These are phyloP conservation scores for Ctenomys sociabilis DNA, from an alignment of 2,113 vertebrate genomes.

Conservation along the genomic window DNA sequence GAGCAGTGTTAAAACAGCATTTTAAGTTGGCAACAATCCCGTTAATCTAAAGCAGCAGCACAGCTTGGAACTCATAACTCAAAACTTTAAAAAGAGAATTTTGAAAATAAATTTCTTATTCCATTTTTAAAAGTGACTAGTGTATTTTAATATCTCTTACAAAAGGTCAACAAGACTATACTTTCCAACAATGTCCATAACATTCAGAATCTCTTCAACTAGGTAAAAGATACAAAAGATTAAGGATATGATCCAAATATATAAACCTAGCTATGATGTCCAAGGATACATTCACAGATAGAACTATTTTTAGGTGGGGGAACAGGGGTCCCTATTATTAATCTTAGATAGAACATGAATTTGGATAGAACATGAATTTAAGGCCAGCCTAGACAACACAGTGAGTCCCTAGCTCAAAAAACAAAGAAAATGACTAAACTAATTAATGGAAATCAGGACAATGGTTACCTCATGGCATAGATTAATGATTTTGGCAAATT, in stretches of 20 bases:
- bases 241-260: not conserved
- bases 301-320: conserved; percentile 33
- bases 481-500: not conserved
- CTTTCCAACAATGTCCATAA: not conserved
- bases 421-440: not conserved
- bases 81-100: too few species aligned
- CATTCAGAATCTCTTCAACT: not conserved
- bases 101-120: conserved; percentile 41
- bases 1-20: not conserved
- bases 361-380: not conserved
- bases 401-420: not conserved
- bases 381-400: not conserved
- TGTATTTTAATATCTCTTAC: conserved; percentile 53
- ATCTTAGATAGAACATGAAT: not conserved
- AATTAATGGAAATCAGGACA: not conserved
- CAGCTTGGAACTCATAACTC: not conserved
- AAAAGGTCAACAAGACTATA: conserved; percentile 17
- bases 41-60: conserved; percentile 28
- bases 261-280: not conserved
- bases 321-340: not conserved
- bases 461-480: not conserved
- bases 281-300: not conserved
- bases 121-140: conserved; percentile 18
- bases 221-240: conserved; percentile 2
- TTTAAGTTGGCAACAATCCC: conserved; percentile 48